A percentile compares a stretch with the other conserved stretches of the same genome.
These are phyloP conservation scores for Todus mexicanus DNA, from an alignment of 2,797 vertebrate species.

Conservation along the genomic window DNA sequence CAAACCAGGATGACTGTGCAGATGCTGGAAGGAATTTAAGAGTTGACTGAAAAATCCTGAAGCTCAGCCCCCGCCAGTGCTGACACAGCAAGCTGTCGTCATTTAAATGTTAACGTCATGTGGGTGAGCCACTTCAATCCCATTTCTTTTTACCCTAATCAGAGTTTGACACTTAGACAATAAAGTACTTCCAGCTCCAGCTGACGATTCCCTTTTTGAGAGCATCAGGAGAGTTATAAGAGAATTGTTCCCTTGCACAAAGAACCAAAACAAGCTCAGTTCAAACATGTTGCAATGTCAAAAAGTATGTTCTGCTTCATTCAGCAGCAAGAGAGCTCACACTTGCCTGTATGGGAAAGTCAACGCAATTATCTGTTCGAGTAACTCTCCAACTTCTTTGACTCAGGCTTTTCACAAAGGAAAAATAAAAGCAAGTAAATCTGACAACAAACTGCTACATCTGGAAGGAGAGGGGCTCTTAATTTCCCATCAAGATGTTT, in stretches of 20 bases:
- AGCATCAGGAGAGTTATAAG: neutral
- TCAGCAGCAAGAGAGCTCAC: neutral
- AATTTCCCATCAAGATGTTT: neutral
- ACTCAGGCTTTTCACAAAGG: neutral
- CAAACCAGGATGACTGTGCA: neutral
- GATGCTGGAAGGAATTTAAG: no score
- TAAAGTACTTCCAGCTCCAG: neutral
- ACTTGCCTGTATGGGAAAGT: neutral
- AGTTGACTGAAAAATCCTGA: neutral
- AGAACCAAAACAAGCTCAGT: neutral
- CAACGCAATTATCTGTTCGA: neutral
- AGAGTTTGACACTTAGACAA: neutral
- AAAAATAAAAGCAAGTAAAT: neutral
- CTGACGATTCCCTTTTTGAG: neutral
- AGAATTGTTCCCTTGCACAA: neutral
- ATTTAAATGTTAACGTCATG: neutral
- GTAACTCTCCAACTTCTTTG: neutral
- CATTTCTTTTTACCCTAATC: neutral
- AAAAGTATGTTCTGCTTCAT: neutral
- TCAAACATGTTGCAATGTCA: neutral
- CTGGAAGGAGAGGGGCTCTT: neutral
- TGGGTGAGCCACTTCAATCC: neutral
- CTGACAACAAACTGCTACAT: neutral
- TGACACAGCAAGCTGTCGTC: neutral
- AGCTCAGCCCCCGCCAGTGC: neutral